Conservation (phyloP, 1,140 invertebrate genomes). For the Drosophila yakuba region DNA sequence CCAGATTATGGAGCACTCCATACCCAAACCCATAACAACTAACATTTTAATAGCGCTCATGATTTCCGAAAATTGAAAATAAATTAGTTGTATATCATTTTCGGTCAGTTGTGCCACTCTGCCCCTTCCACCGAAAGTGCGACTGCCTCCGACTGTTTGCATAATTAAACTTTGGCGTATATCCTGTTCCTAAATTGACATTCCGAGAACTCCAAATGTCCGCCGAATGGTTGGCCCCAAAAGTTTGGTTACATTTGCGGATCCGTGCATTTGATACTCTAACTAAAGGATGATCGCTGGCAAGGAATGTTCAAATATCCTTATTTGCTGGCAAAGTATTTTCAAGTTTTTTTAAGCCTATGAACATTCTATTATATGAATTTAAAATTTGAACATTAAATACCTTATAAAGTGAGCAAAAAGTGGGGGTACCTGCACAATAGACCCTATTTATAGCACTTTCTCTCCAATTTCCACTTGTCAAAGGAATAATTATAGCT, state of each 20-base stretch:
- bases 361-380: no score
- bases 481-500: no score
- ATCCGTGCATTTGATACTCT: neutral
- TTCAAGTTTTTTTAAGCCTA: no score
- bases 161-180: conserved; percentile 75
- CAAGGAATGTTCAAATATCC: no score
- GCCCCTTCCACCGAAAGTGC: neutral
- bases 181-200: conserved; percentile 74
- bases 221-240: conserved; percentile 14
- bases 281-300: no score
- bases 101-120: conserved; percentile 34
- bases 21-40: conserved; percentile 25
- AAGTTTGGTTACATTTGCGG: neutral
- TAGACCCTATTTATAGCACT: neutral
- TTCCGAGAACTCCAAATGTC: conserved; percentile 50
- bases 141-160: conserved; percentile 46
- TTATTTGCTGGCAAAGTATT: no score
- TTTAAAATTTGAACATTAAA: neutral
- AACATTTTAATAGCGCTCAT: conserved; percentile 81
- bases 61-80: conserved; percentile 82
- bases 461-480: neutral
- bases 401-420: neutral
- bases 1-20: conserved; percentile 40
- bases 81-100: conserved; percentile 83
- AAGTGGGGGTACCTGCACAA: neutral